Base-by-base conservation (phyloP, 2,797 vertebrate species). In the Cyclopterus lumpus region DNA sequence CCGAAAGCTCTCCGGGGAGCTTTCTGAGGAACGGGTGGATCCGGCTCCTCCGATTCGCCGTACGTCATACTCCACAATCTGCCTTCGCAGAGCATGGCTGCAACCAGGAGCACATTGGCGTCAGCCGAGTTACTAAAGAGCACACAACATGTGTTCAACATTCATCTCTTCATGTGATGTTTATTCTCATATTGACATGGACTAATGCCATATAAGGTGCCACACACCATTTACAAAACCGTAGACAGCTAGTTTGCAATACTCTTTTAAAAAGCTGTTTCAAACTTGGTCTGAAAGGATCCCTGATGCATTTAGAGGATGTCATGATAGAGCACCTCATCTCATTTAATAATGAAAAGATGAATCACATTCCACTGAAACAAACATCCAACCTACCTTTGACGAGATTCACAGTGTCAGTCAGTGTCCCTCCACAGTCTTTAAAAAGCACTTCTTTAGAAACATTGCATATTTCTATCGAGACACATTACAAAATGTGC, bases 1-100 rank as follows among this genome's bases (percentile, higher is more conserved):
- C 78, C 38, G n/a, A 38, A 38, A 60, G 46, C 10, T n/a, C 62
- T 34, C 10, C 53, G 73, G 28, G 67, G 71, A 42, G 75, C 9
- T 16, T 55, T 49, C 63, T 74, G 70, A 74, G 77, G 57, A 63
- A 73, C 58, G 11, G 42, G 67, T 30, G 61, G 75, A 36, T 85
- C 85, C 36, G 61, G 36, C 40, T 84, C 82, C 53, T 92, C 86
- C 8, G 59, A 12, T 8, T 86, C 86, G 32, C 67, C 61, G n/a
- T 89, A 93, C 77, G 71, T 78, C 93, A 94, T 90, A 64, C 82
- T 91, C 88, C 93, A 88, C 71, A 96, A 73, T 85, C 80, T 91
- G 51, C 89, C 87, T 84, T 96, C 95, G 91, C 94, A 95, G 77
- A 95, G 91, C 95, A 96, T 96, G 48, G 55, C 91, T 93, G 85